Evolutionary conservation across 1,140 invertebrate species (phyloP).

Genomic region (Drosophila kanapiae): DNA sequence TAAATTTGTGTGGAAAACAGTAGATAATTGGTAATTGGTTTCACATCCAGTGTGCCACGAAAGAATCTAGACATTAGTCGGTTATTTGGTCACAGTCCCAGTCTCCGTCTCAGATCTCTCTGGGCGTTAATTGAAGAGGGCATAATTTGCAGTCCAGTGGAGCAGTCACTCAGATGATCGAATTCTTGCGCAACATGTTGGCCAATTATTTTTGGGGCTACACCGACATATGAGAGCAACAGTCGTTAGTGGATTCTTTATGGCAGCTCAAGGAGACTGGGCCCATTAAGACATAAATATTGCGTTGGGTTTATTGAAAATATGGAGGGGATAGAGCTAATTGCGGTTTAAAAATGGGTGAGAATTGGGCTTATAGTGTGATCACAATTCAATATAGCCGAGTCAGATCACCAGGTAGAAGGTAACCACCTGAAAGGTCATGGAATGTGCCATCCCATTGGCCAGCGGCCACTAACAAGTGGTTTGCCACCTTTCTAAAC

Average conservation of each 20-base stretch:
- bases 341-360: neutral
- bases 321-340: neutral
- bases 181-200: conserved; percentile 46
- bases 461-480: conserved; percentile 5
- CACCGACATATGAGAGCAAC: conserved; percentile 16
- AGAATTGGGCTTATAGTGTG: neutral
- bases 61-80: conserved; percentile 64
- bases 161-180: conserved; percentile 25
- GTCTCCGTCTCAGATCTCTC: conserved; percentile 31
- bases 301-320: neutral
- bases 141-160: conserved; percentile 55
- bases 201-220: conserved; percentile 58
- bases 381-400: neutral
- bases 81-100: conserved; percentile 47
- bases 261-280: conserved; percentile 17
- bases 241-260: conserved; percentile 4
- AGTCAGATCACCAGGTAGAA: neutral
- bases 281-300: neutral
- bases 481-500: conserved; percentile 44
- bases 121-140: conserved; percentile 78
- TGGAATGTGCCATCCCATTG: conserved; percentile 24
- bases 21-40: conserved; percentile 85
- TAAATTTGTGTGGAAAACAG: conserved; percentile 85
- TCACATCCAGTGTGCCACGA: conserved; percentile 54
- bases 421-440: conserved; percentile 8